Base-by-base conservation (phyloP, 1,140 invertebrate genomes). In the Dinoponera quadriceps region DNA sequence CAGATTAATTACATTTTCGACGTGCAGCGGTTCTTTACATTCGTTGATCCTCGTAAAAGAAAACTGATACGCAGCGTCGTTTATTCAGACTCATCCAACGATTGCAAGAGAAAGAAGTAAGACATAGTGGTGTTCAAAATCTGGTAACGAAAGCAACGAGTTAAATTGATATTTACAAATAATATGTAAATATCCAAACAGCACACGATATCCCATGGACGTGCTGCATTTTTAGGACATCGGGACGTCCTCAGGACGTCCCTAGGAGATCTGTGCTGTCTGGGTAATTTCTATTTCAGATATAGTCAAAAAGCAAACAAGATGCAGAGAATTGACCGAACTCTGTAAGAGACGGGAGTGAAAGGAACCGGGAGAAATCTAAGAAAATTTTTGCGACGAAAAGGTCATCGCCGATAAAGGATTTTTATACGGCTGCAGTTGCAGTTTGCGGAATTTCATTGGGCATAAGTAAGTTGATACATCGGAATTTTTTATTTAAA, bases 121-220 rank as follows among this genome's bases (percentile, higher is more conserved):
- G 65, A 80, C 33, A 80, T 57, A 3, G 75, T 57, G 5, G 75
- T 80, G n/a, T 80, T 80, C 13, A 80, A 7, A 13, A 69, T 69
- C 75, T 80, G 54, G 22, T 3, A 78, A 80, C n/a, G n/a, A 38
- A 78, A 27, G 33, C 14, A 25, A 80, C 25, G 27, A 82, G 82
- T 87, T 78, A 60, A 77, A 83, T 84, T 80, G 68, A 82, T 85
- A 85, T 63, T 65, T 14, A 81, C 83, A 25, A 82, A 74, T 49
- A 80, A 51, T 16, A 51, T 60, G 59, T 44, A 44, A 44, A 44
- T 44, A n/a, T n/a, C n/a, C n/a, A n/a, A n/a, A n/a, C n/a, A n/a
- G n/a, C n/a, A n/a, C n/a, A n/a, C n/a, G n/a, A n/a, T n/a, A n/a
- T n/a, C n/a, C n/a, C n/a, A n/a, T n/a, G n/a, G n/a, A n/a, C n/a